Conservation (phyloP, 2,888 invertebrate genomes). For the Dynastes hyllus region DNA sequence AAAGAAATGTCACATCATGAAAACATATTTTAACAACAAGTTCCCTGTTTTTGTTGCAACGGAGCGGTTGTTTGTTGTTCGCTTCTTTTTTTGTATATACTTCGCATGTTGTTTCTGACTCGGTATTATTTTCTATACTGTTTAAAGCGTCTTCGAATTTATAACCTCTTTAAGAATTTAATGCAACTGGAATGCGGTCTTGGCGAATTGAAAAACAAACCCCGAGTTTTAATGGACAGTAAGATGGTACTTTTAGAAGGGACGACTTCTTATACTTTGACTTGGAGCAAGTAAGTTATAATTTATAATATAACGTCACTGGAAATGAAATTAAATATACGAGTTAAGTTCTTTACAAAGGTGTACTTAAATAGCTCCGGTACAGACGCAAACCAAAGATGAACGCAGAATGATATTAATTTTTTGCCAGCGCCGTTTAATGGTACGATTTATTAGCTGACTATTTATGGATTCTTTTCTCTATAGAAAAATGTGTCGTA, state of each 20-base stretch:
- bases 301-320: slow-evolving; percentile 68
- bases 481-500: not conserved
- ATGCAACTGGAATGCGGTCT: slow-evolving; percentile 68
- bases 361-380: slow-evolving; percentile 53
- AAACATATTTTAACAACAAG: slow-evolving; percentile 39
- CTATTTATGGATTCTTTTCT: slow-evolving; percentile 23
- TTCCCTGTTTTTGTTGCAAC: slow-evolving; percentile 32
- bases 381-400: slow-evolving; percentile 38
- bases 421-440: slow-evolving; percentile 33
- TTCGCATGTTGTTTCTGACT: slow-evolving; percentile 27
- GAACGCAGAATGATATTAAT: slow-evolving; percentile 37
- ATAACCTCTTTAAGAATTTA: slow-evolving; percentile 68
- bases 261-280: slow-evolving; percentile 65
- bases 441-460: slow-evolving; percentile 36
- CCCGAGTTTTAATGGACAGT: slow-evolving; percentile 69
- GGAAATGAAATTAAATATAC: slow-evolving; percentile 67
- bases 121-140: slow-evolving; percentile 53
- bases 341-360: slow-evolving; percentile 62
- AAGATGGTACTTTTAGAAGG: slow-evolving; percentile 67
- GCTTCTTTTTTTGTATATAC: slow-evolving; percentile 17
- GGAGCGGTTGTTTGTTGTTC: slow-evolving; percentile 38
- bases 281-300: slow-evolving; percentile 65
- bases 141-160: slow-evolving; percentile 63
- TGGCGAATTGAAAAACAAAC: slow-evolving; percentile 67
- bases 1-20: slow-evolving; percentile 34